Evolutionary conservation across 2,797 vertebrate genomes (phyloP), one percentile per base, ranked within the genome.

Genomic region (Leontocebus nigricollis): DNA sequence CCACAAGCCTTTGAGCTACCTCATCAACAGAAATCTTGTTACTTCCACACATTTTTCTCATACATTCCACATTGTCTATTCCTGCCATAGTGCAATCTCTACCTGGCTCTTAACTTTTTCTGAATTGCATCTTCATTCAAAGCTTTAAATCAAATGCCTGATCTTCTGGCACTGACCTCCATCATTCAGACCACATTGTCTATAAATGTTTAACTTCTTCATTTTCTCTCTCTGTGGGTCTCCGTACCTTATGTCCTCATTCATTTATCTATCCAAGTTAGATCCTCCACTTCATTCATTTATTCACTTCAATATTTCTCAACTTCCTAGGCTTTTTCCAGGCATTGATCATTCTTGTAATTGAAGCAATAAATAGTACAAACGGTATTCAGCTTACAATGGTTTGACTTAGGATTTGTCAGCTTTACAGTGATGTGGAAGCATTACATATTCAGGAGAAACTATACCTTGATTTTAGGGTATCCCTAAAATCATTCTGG

Each of bases 261-360:
- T 64, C 33, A 46, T 87, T 86, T 19, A 87, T 24, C 41, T 89
- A 33, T 10, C 12, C 61, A 80, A 50, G 8, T 61, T 50, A 64
- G 57, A n/a, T 46, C 41, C 27, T 82, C 39, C 20, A 27, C 19
- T 90, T n/a, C 4, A 46, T 41, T 90, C n/a, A 39, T 30, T 93
- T n/a, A 48, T 12, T 77, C 48, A 36, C 76, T 94, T n/a, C 77
- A 64, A 19, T 84, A 17, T 59, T 82, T 7, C 48, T 79, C 86
- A 36, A 55, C 26, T 24, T 88, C 41, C 61, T 44, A 39, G 33
- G n/a, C 11, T 81, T 73, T 67, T 93, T 39, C 11, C 24, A 88
- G 9, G 12, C 1, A 17, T 24, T 55, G 44, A 1, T 88, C 14
- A n/a, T 50, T 0, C 4, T 41, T 44, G 7, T 14, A 33, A 75